Base-by-base conservation (phyloP, 2,113 vertebrate genomes). In the Otis tarda region DNA sequence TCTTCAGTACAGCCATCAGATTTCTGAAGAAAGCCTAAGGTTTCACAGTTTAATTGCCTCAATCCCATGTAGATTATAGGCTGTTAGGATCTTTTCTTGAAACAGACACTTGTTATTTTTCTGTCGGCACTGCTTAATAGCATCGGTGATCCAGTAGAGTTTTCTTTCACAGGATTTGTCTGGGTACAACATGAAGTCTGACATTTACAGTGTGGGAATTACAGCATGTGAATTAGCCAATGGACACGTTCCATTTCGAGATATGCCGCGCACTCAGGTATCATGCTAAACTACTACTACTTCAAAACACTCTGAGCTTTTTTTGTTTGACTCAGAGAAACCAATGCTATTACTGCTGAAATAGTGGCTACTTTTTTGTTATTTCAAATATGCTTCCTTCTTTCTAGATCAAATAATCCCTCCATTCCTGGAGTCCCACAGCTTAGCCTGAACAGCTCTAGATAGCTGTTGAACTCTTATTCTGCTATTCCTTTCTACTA, bases 121-220 rank as follows among this genome's bases (percentile, higher is more conserved):
- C 56, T 90, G 57, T 87, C 3, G 2, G 39, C 35, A 22, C 14
- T 1, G 2, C 41, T 84, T 49, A 75, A 0, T 69, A 60, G 28
- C 23, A 39, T 70, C 23, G 68, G 35, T 35, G 74, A 68, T 70
- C 4, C 12, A 78, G 39, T 25, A 43, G 4, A 61, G 23, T 75
- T 73, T 90, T 96, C 90, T 96, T 90, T 85, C 92, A 50, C 82
- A 99, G 99, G 99, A 99, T 97, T 98, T 99, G 94, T 98, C 98
- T 93, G 99, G 99, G 49, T 99, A 99, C 84, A 99, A 99, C 73
- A 98, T 99, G 73, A 99, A 99, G 96, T 99, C 99, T 8, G 99
- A 99, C 92, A 99, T 99, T 97, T 99, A 99, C 98, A 99, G 99
- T 93, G 97, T 99, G 97, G 99, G 99, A 27, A 99, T 99, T 43